These are phyloP conservation scores for Hirtodrosophila confusa DNA, from an alignment of 2,888 invertebrate species.

Conservation along the genomic window DNA sequence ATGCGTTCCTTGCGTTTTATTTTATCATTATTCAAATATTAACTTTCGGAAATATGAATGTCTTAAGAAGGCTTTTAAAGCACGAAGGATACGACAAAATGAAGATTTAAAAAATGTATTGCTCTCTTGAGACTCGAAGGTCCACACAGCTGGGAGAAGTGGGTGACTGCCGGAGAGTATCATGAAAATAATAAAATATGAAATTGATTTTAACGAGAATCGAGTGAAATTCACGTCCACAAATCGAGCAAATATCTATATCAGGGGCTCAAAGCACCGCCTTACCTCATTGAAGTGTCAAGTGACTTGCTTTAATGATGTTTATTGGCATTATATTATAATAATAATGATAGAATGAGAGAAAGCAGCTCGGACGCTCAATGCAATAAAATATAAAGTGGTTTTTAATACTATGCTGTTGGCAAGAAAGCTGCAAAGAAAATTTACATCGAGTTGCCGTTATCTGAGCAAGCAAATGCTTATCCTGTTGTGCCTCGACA, in stretches of 20 bases:
- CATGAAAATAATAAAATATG: slow-evolving; percentile 37
- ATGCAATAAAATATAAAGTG: slow-evolving; percentile 53
- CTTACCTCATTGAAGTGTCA: slow-evolving; percentile 43
- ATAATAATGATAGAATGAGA: slow-evolving; percentile 43
- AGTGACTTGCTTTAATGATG: slow-evolving; percentile 33
- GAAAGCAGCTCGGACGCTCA: slow-evolving; percentile 14
- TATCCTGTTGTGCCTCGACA: slow-evolving; percentile 12
- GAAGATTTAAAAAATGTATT: background rate
- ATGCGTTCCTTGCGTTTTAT: too few species aligned
- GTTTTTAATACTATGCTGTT: slow-evolving; percentile 46
- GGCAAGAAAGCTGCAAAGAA: slow-evolving; percentile 2
- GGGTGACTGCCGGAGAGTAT: background rate
- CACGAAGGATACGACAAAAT: slow-evolving; percentile 4
- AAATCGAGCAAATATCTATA: slow-evolving; percentile 29
- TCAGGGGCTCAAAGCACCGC: slow-evolving; percentile 11
- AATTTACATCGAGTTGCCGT: slow-evolving; percentile 43
- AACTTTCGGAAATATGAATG: too few species aligned
- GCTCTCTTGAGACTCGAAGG: slow-evolving; percentile 3
- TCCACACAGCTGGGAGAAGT: background rate
- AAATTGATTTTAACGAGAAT: slow-evolving; percentile 37
- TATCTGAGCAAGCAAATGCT: slow-evolving; percentile 18
- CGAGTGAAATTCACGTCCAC: slow-evolving; percentile 18
- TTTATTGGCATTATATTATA: slow-evolving; percentile 40
- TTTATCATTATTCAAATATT: too few species aligned
- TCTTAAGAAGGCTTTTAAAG: background rate